Conservation (phyloP, 2,888 invertebrate genomes). For the Volucella zonaria region DNA sequence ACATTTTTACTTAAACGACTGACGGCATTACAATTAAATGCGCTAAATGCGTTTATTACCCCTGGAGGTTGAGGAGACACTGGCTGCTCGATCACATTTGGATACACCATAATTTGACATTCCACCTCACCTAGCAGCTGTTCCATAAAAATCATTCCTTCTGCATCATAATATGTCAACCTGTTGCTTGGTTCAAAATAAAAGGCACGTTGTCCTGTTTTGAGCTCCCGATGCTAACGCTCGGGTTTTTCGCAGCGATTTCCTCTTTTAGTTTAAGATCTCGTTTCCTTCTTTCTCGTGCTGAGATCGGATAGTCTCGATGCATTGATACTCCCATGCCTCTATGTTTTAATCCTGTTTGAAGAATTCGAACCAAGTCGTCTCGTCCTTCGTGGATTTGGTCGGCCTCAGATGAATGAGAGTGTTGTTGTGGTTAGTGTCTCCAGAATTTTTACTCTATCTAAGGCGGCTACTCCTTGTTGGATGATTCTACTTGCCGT, state of each 20-base stretch:
- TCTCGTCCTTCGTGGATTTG: background rate
- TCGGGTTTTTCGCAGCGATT: background rate
- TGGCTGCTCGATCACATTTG: too few species aligned
- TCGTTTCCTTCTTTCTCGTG: background rate
- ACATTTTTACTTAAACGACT: background rate
- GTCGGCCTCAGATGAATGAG: background rate
- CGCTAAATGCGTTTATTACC: too few species aligned
- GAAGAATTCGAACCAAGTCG: background rate
- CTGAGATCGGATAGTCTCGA: background rate
- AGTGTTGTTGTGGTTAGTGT: background rate
- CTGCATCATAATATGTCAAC: too few species aligned
- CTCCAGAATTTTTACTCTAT: background rate
- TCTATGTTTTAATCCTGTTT: background rate
- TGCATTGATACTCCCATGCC: background rate
- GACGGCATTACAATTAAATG: background rate
- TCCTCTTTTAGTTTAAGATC: background rate
- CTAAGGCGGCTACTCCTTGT: too few species aligned
- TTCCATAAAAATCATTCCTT: background rate
- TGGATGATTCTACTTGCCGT: too few species aligned
- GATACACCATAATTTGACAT: too few species aligned
- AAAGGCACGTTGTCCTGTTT: too few species aligned
- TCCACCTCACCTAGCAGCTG: background rate
- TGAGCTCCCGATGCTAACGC: background rate
- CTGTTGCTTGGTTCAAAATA: too few species aligned
- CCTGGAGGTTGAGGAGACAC: too few species aligned